Evolutionary conservation across 92 coral and sea anemone species (phyloP), one percentile per base, ranked within the genome.

Genomic region (Zoanthus sansibaricus): DNA sequence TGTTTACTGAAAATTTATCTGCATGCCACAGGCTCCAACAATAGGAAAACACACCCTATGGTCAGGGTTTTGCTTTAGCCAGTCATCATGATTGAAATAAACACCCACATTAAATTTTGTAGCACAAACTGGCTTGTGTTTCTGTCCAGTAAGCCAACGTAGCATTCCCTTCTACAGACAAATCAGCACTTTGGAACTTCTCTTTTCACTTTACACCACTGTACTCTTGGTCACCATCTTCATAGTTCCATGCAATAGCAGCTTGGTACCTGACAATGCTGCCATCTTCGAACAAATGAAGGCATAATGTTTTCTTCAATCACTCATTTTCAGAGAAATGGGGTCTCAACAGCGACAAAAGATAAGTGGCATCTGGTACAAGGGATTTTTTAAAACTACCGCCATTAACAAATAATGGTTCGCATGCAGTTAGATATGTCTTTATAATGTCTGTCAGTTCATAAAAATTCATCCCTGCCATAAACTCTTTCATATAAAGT

Each of bases 281-380:
- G 52, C 78, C 91, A 82, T 88, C 91, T 75, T 88, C 87, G 75
- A 88, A 80, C 71, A 83, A 82, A 42, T 69, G 71, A 79, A n/a
- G n/a, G n/a, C 82, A 88, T 88, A 12, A 82, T 76, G 67, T 71
- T 58, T 1, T 88, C 91, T 73, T 88, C 91, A 73, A 82, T 48
- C 32, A 32, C 51, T 47, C 76, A 77, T 74, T 88, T 72, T 75
- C 83, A 10, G 87, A 88, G 64, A 17, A 88, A 61, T 80, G 66
- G 30, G 91, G 88, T 17, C 77, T 58, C 75, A 88, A 20, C 48
- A 88, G 54, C 18, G 87, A 88, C 49, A 82, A 30, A 30, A 88
- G 64, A 49, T 88, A 88, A 45, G 82, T 74, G 70, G 91, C 91
- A 82, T 88, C 91, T 20, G 91, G 91, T 47, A 37, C 54, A 18